phyloP scores from a whole-genome alignment of 2,888 invertebrate species.

The Eupithecia dodoneata region DNA sequence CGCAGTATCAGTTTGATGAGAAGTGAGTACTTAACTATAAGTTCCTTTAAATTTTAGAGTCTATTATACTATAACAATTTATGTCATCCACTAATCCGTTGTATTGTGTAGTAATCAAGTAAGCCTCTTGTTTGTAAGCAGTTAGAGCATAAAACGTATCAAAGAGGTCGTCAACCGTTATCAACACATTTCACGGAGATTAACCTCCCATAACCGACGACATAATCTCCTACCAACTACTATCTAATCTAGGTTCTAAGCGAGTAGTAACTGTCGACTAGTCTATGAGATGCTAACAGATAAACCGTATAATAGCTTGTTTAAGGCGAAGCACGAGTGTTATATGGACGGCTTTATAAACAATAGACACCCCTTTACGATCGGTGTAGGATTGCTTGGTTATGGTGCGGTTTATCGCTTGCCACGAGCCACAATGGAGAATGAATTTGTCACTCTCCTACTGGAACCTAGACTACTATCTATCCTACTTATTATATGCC shows the following conservation, averaged over 20 bases:
- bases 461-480: neutral
- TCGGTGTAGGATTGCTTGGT: constrained; percentile 34
- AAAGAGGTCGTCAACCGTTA: constrained; percentile 20
- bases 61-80: neutral
- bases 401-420: constrained; percentile 30
- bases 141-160: constrained; percentile 7
- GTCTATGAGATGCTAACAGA: constrained; percentile 8
- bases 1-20: constrained; percentile 95
- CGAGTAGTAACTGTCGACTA: constrained; percentile 4
- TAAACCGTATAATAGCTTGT: constrained; percentile 61
- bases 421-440: constrained; percentile 21
- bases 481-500: neutral
- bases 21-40: constrained; percentile 88
- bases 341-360: constrained; percentile 56
- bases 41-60: neutral
- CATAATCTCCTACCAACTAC: constrained; percentile 1
- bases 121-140: constrained; percentile 14
- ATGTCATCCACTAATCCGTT: neutral
- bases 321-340: constrained; percentile 60
- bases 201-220: constrained; percentile 16
- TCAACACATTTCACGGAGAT: constrained; percentile 26
- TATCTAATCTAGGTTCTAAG: constrained; percentile 5
- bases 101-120: constrained; percentile 6
- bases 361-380: constrained; percentile 43
- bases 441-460: neutral